Evolutionary conservation across 2,797 vertebrate genomes (phyloP), one percentile per base, ranked within the genome.

Genomic region (Falco columbarius): DNA sequence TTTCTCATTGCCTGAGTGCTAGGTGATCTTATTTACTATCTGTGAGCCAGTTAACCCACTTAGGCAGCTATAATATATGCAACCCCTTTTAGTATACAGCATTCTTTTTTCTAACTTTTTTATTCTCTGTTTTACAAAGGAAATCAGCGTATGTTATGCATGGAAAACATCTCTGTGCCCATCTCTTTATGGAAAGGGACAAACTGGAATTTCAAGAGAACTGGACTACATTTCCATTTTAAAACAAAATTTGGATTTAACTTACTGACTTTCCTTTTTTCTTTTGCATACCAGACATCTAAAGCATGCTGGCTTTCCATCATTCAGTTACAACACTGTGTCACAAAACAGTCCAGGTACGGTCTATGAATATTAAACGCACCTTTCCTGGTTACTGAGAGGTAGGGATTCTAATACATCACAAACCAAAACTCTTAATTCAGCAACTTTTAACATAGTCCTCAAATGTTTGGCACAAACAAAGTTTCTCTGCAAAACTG

Each of bases 131-230:
- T 92, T 76, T 68, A 84, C 72, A 81, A 93, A 95, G 62, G n/a
- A 74, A 84, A 93, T 82, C 32, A 36, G 15, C 14, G 32, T 62
- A 36, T n/a, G 29, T 27, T 42, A n/a, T 54, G 56, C 38, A 68
- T 85, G 75, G 47, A 90, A 92, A 93, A 81, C 11, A 4, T 29
- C n/a, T 42, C 76, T 66, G 8, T 34, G 44, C 21, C 89, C 63
- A 65, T 92, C 62, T 65, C 94, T 85, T 80, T 34, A 38, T 14
- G 72, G 47, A 86, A 65, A 76, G 47, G 32, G 54, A 47, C 62
- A 95, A 92, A 94, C 74, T 32, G 84, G 77, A 95, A 91, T 80
- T 49, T 65, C 76, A 86, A 81, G 92, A 72, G 26, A 61, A n/a
- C 61, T 92, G 55, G 72, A 49, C 83, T 90, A 46, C 27, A 79